Evolutionary conservation across 2,888 invertebrate species (phyloP).

Genomic region (Limnephilus auricula): DNA sequence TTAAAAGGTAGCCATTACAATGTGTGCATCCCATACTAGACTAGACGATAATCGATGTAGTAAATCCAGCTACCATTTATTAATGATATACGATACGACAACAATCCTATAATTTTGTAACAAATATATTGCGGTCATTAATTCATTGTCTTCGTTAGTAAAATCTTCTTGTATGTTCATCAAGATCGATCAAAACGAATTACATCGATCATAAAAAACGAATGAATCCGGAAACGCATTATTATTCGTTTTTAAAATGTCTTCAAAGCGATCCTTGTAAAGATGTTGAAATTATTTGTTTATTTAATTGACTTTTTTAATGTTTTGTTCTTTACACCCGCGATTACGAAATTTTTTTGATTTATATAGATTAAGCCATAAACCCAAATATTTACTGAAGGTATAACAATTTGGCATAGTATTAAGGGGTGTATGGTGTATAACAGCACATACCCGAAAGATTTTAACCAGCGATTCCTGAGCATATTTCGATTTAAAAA

Average conservation of each 20-base stretch:
- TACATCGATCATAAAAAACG: not conserved
- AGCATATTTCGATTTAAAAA: too few species aligned
- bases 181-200: not conserved
- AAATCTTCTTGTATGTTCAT: not conserved
- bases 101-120: conserved; percentile 5
- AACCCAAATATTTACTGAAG: too few species aligned
- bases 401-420: too few species aligned
- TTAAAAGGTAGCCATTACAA: conserved; percentile 27
- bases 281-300: not conserved
- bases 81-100: conserved; percentile 34
- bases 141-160: conserved; percentile 28
- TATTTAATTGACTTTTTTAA: not conserved
- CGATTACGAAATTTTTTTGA: too few species aligned
- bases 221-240: not conserved
- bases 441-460: too few species aligned
- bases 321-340: too few species aligned
- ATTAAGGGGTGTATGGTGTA: too few species aligned
- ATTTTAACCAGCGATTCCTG: too few species aligned
- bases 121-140: conserved; percentile 21
- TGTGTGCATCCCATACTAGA: conserved; percentile 16
- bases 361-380: too few species aligned
- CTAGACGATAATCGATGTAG: not conserved
- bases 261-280: not conserved
- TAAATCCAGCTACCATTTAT: conserved; percentile 13
- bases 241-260: not conserved